Conservation (phyloP, 2,797 vertebrate genomes). For the Gouania willdenowi region DNA sequence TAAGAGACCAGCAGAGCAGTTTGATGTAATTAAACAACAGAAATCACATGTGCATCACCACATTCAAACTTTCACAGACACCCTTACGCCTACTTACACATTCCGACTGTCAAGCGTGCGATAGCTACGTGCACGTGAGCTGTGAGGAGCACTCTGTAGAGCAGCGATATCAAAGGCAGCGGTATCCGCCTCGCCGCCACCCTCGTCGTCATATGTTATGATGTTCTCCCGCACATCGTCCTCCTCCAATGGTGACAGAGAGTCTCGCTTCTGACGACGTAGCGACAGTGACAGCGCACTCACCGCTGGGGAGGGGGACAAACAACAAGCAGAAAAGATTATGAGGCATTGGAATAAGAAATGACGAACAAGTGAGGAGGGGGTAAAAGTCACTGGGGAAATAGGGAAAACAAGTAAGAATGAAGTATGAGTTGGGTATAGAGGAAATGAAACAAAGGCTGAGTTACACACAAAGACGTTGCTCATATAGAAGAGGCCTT, state of each 20-base stretch:
- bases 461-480: constrained; percentile 43
- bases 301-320: constrained; percentile 60
- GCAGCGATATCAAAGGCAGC: constrained; percentile 90
- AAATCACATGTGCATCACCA: not conserved
- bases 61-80: constrained; percentile 1
- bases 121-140: constrained; percentile 68
- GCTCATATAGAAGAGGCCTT: constrained; percentile 43
- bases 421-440: constrained; percentile 20
- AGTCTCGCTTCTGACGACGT: constrained; percentile 86
- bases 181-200: constrained; percentile 89
- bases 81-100: constrained; percentile 57
- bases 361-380: no score
- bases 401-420: constrained; percentile 46
- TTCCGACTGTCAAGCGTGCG: constrained; percentile 80
- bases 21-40: constrained; percentile 14
- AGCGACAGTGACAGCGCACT: constrained; percentile 83
- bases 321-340: constrained; percentile 12
- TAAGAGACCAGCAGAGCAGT: constrained; percentile 1
- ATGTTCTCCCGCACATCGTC: constrained; percentile 92
- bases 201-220: constrained; percentile 92
- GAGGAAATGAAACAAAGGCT: constrained; percentile 42
- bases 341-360: no score
- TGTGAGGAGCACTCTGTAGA: constrained; percentile 83
- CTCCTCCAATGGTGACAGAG: constrained; percentile 85
- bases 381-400: constrained; percentile 49